Evolutionary conservation across 2,113 vertebrate species (phyloP), one percentile per base, ranked within the genome.

Genomic region (Axis porcinus): DNA sequence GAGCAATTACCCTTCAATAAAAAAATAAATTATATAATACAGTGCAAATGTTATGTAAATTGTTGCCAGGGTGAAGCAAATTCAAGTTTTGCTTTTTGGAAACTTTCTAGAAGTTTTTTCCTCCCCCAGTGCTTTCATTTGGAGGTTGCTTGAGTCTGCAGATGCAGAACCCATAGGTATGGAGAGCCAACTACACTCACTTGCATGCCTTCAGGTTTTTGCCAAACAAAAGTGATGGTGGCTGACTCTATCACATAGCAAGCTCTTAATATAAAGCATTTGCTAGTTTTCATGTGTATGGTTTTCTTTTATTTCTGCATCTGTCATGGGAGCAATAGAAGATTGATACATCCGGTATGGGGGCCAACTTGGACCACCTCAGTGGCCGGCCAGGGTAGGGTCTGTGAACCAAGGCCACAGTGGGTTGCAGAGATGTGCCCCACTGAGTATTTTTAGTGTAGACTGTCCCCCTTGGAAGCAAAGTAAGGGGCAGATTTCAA

Each of bases 321-420:
- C 54, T 91, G 54, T 60, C 58, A 74, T 33, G 25, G 16, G 21
- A 87, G 14, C 19, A 78, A 33, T 6, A 55, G 40, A 33, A 67
- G 55, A 81, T 33, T 86, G 64, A 47, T 43, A 33, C 1, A 43
- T 9, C 12, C 4, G 15, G 14, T 27, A 0, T 67, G 16, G 33
- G 50, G 27, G 14, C 7, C 7, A 86, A 28, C 19, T 30, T 58
- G 45, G 3, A 7, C 5, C 84, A 74, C 27, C 86, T 91, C 43
- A 33, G 0, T 54, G 58, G 3, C 33, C 5, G 5, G 57, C 4
- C 1, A 30, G 14, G 9, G 1, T 60, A 36, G 15, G 23, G 21
- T 64, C 28, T 82, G 1, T 43, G 67, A 95, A 40, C 10, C 83
- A 70, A 86, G 16, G 7, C 13, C 74, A 4, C 5, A 40, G 5